Conservation (phyloP, 2,888 invertebrate species). For the Epistrophe eligans region DNA sequence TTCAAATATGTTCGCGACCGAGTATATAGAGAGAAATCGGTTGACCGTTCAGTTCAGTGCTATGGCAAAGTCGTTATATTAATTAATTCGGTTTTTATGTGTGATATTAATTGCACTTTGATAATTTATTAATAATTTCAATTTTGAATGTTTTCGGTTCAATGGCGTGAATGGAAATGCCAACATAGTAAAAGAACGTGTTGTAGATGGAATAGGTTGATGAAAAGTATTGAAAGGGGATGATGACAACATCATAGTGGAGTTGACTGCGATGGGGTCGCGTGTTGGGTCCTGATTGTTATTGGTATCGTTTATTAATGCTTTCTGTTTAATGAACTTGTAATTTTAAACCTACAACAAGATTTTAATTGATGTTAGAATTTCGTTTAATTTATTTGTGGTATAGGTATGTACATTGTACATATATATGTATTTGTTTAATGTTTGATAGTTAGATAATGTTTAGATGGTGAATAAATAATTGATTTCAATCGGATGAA, state of each 20-base stretch:
- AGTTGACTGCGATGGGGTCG: conserved; percentile 12
- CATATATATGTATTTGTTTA: neutral
- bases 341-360: conserved; percentile 64
- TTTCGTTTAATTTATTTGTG: conserved; percentile 13
- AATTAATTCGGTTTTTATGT: conserved; percentile 76
- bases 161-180: conserved; percentile 70
- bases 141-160: conserved; percentile 69
- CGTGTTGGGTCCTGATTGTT: conserved; percentile 54
- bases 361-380: conserved; percentile 64
- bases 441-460: neutral
- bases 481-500: neutral
- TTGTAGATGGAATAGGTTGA: neutral
- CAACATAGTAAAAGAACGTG: conserved; percentile 44
- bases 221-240: neutral
- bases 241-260: neutral
- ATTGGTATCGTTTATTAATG: conserved; percentile 63
- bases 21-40: conserved; percentile 34
- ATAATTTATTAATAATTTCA: conserved; percentile 76
- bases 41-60: conserved; percentile 16
- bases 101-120: conserved; percentile 74
- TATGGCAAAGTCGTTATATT: conserved; percentile 61
- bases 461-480: neutral
- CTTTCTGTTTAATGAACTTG: conserved; percentile 68
- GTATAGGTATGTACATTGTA: too few species aligned
- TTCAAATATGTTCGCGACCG: conserved; percentile 35